These are phyloP conservation scores for Pseudolaguvia tuberculata DNA, from an alignment of 2,113 vertebrate species.

Conservation along the genomic window DNA sequence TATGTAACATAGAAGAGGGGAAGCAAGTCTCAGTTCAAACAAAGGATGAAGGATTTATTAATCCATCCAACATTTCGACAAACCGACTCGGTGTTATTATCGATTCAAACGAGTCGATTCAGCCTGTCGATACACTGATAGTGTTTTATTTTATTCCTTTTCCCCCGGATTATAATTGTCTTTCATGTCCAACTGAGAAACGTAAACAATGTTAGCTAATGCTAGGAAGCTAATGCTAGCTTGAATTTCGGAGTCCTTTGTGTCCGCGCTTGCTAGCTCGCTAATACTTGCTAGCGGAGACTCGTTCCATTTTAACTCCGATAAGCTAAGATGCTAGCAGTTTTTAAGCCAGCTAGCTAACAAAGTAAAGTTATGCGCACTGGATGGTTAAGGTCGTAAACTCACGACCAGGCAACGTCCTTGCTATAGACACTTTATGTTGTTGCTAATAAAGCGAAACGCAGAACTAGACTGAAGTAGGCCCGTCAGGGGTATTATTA, in stretches of 20 bases:
- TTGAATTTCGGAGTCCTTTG: constrained; percentile 57
- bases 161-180: no score
- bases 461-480: background rate
- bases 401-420: constrained; percentile 38
- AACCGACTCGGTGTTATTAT: background rate
- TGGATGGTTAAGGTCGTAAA: constrained; percentile 51
- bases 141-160: background rate
- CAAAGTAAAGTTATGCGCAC: background rate
- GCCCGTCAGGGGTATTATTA: constrained; percentile 27
- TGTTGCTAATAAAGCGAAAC: background rate
- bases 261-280: constrained; percentile 55
- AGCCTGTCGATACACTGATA: background rate
- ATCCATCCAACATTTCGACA: background rate
- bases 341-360: constrained; percentile 43
- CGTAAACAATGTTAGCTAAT: background rate
- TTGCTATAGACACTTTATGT: background rate
- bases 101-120: background rate
- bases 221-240: constrained; percentile 43
- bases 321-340: no score
- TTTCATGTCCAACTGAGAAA: background rate
- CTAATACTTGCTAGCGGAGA: background rate
- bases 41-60: constrained; percentile 8
- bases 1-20: background rate
- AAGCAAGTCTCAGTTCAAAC: background rate
- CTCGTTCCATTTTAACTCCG: constrained; percentile 19